Evolutionary conservation across 2,888 invertebrate species (phyloP), one percentile per base, ranked within the genome.

Genomic region (Brachynemurus nebulosus): DNA sequence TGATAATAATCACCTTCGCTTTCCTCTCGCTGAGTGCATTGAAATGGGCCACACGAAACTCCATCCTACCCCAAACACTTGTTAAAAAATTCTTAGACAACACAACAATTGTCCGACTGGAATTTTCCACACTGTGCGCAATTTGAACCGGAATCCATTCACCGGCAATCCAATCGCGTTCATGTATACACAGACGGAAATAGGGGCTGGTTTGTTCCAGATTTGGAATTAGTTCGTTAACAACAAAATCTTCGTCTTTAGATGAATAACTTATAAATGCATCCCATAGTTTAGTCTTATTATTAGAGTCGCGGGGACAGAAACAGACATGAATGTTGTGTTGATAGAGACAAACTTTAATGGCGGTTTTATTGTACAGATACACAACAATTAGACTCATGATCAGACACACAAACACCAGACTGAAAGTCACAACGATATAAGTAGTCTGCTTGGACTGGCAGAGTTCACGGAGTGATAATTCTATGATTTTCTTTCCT

Each of bases 261-360:
- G 84, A 80, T 4, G 86, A 80, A 59, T 78, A 88, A 53, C 86
- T 85, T 50, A 89, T 70, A 61, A 89, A 89, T 1, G 82, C 86
- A 60, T 89, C 85, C 60, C 76, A 86, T 27, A 63, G 58, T 54
- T 72, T 72, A 54, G 77, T 72, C 50, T 74, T 73, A 59, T 84
- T 83, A 20, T 80, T 58, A 49, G 81, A 80, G 41, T 78, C 72
- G 55, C 82, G 80, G 1, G 74, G 74, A 3, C 81, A 73, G 44
- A 74, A 69, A 69, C 78, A 75, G 21, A 77, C 56, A 48, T 72
- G 76, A 50, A 71, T 54, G 41, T 72, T 70, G 50, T 74, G 75
- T 0, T 77, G 70, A 56, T 61, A 80, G 11, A 81, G 57, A 77
- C 78, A 82, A 2, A 81, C 71, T 57, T 80, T 80, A 41, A 83